These are phyloP conservation scores for Oceanites oceanicus DNA, from an alignment of 2,113 vertebrate genomes.

Conservation along the genomic window DNA sequence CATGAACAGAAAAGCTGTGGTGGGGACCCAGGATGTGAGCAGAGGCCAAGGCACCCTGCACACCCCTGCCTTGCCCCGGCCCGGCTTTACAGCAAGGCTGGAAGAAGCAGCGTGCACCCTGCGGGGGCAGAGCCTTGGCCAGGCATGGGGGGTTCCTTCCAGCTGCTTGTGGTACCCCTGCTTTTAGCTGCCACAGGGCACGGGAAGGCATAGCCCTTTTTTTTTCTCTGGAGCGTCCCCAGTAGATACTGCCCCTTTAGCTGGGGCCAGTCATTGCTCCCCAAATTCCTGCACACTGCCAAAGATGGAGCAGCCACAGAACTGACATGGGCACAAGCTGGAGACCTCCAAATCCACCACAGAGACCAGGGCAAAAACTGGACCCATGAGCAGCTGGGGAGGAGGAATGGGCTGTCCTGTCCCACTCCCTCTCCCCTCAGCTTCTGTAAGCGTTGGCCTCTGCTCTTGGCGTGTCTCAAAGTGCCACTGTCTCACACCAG, in stretches of 20 bases:
- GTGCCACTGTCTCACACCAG: fast-evolving
- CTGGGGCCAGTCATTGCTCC: neutral
- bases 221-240: too few relatives aligned
- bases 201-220: fast-evolving
- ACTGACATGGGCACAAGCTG: neutral
- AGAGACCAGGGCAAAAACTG: neutral
- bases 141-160: neutral
- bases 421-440: too few relatives aligned
- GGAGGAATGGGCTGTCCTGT: neutral
- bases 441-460: neutral
- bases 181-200: neutral
- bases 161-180: neutral
- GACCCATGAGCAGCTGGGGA: neutral
- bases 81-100: neutral
- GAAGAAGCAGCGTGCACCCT: fast-evolving
- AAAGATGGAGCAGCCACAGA: neutral
- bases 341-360: neutral
- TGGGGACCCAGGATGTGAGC: neutral
- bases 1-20: neutral
- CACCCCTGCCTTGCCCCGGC: fast-evolving
- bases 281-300: neutral
- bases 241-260: neutral
- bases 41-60: neutral
- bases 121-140: neutral
- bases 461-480: neutral